phyloP scores from a whole-genome alignment of 2,888 invertebrate species.

The Orchesella flavescens region DNA sequence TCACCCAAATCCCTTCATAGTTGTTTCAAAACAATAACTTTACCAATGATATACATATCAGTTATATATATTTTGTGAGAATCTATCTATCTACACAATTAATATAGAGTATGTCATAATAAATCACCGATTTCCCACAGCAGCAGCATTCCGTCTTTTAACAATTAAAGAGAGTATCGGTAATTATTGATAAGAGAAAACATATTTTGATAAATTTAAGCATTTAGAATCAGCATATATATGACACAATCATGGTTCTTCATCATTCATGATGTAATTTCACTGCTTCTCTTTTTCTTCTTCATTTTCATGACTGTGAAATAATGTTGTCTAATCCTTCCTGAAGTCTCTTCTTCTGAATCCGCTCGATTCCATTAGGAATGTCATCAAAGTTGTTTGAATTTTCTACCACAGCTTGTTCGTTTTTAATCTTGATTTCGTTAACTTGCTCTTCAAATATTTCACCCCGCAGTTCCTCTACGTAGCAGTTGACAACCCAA shows the following conservation, averaged over 20 bases:
- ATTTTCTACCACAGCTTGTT: conserved; percentile 5
- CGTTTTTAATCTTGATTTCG: conserved; percentile 43
- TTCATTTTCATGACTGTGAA: not conserved
- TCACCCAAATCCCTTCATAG: too few relatives aligned
- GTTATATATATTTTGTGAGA: too few relatives aligned
- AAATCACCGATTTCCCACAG: too few relatives aligned
- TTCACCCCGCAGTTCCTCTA: conserved; percentile 61
- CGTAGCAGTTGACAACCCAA: conserved; percentile 67
- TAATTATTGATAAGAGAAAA: not conserved
- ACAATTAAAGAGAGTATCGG: too few relatives aligned
- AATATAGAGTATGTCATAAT: too few relatives aligned
- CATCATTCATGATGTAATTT: not conserved
- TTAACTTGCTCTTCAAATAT: conserved; percentile 21
- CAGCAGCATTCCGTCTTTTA: too few relatives aligned
- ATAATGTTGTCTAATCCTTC: not conserved
- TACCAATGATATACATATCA: too few relatives aligned
- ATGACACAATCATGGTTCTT: too few relatives aligned
- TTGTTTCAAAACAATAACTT: too few relatives aligned
- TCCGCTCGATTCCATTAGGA: conserved; percentile 60
- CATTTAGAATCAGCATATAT: too few relatives aligned
- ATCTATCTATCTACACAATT: too few relatives aligned
- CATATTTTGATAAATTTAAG: not conserved
- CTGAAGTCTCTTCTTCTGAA: conserved; percentile 38
- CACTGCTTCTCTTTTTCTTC: not conserved
- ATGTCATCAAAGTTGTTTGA: conserved; percentile 41